Evolutionary conservation across 2,797 vertebrate species (phyloP).

Genomic region (Carcharodon carcharias): DNA sequence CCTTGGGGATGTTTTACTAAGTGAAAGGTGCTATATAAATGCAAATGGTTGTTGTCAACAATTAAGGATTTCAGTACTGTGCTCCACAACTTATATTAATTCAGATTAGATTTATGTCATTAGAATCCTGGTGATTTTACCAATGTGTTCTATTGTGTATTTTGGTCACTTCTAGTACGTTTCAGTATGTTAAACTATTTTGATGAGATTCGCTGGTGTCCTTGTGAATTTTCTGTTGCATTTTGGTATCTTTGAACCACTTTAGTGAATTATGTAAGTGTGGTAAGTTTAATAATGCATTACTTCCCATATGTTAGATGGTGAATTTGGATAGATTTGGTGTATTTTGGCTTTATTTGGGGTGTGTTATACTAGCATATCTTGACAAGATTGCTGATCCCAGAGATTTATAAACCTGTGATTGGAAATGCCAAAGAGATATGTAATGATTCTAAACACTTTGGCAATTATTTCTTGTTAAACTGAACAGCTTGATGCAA

Average conservation of each 20-base stretch:
- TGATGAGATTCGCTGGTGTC: neutral
- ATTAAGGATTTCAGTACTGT: neutral
- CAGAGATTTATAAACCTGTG: neutral
- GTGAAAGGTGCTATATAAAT: neutral
- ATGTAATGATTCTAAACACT: slow-evolving; percentile 29
- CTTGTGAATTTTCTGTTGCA: neutral
- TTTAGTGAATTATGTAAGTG: neutral
- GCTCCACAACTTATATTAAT: neutral
- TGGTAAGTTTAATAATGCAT: neutral
- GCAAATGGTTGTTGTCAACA: neutral
- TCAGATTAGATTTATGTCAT: neutral
- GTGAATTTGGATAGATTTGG: neutral
- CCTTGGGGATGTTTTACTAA: neutral
- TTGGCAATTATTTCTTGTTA: slow-evolving; percentile 30
- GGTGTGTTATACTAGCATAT: neutral
- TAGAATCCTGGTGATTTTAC: neutral
- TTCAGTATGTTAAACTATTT: neutral
- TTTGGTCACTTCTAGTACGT: neutral
- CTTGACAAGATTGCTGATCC: neutral
- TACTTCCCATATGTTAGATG: neutral
- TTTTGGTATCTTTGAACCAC: neutral
- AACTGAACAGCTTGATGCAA: slow-evolving; percentile 26
- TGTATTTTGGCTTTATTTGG: neutral
- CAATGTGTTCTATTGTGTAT: neutral
- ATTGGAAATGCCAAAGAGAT: slow-evolving; percentile 12